phyloP scores from a whole-genome alignment of 2,888 invertebrate species.

The Trichogramma evanescens region DNA sequence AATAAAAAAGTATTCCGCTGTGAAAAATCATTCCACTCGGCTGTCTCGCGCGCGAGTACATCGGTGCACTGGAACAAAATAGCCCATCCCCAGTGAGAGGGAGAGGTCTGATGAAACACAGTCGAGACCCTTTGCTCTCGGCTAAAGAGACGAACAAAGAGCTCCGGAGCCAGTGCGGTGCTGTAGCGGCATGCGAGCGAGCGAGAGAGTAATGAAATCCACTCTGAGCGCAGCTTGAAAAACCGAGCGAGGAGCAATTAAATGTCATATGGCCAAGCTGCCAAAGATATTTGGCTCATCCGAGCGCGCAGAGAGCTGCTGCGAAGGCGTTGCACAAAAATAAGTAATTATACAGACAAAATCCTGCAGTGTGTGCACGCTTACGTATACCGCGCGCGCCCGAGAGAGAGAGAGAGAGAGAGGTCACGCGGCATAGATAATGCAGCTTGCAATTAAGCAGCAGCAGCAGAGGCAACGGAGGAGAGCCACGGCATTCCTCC shows the following conservation, averaged over 20 bases:
- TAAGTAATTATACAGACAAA: slow-evolving; percentile 12
- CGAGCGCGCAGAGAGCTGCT: slow-evolving; percentile 26
- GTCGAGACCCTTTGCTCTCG: too few species aligned
- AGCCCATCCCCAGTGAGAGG: too few species aligned
- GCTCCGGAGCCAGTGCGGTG: not conserved
- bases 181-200: not conserved
- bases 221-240: too few species aligned
- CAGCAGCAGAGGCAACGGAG: slow-evolving; percentile 33
- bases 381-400: too few species aligned
- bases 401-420: slow-evolving; percentile 1
- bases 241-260: slow-evolving; percentile 31
- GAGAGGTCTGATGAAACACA: too few species aligned
- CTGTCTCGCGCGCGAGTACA: too few species aligned
- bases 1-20: too few species aligned
- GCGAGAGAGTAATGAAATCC: not conserved
- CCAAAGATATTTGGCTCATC: slow-evolving; percentile 43
- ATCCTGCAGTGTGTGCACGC: too few species aligned
- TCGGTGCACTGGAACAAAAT: too few species aligned
- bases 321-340: slow-evolving; percentile 5
- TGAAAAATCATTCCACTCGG: too few species aligned
- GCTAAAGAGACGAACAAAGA: too few species aligned
- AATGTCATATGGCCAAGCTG: slow-evolving; percentile 38
- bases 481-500: not conserved
- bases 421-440: slow-evolving; percentile 41
- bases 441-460: slow-evolving; percentile 46